phyloP scores from a whole-genome alignment of 2,888 invertebrate species.

The Deilephila elpenor region DNA sequence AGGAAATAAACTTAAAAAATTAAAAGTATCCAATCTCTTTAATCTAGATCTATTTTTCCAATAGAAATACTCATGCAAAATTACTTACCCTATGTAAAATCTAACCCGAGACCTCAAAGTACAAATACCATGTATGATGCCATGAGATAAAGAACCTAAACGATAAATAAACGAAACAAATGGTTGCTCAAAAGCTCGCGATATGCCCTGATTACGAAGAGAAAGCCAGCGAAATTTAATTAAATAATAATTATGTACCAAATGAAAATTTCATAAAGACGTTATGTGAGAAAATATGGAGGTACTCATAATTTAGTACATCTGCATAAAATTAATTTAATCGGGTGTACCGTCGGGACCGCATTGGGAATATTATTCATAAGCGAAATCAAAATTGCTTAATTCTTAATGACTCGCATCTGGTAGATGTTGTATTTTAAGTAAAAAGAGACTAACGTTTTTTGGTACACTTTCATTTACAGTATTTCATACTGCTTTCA shows the following conservation, averaged over 20 bases:
- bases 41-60: too few species aligned
- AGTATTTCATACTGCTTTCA: too few species aligned
- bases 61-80: too few species aligned
- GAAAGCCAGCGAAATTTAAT: not conserved
- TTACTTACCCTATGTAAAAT: too few species aligned
- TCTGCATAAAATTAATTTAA: slow-evolving; percentile 54
- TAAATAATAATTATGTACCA: slow-evolving; percentile 14
- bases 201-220: not conserved
- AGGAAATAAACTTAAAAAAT: too few species aligned
- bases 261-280: slow-evolving; percentile 30
- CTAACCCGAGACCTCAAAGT: too few species aligned
- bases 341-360: slow-evolving; percentile 39
- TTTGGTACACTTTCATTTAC: not conserved
- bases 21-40: too few species aligned
- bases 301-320: slow-evolving; percentile 33
- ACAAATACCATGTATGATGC: too few species aligned
- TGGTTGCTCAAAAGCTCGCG: not conserved
- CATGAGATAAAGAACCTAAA: too few species aligned
- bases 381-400: slow-evolving; percentile 58
- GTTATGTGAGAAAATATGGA: slow-evolving; percentile 19
- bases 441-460: slow-evolving; percentile 16
- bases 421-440: slow-evolving; percentile 27
- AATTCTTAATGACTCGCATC: slow-evolving; percentile 50
- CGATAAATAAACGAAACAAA: not conserved
- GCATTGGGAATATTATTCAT: slow-evolving; percentile 49